Percentiles rank a stretch among this genome's conserved stretches.
phyloP scores from a whole-genome alignment of 2,797 vertebrate species.

The Mormyrus proboscirostris region DNA sequence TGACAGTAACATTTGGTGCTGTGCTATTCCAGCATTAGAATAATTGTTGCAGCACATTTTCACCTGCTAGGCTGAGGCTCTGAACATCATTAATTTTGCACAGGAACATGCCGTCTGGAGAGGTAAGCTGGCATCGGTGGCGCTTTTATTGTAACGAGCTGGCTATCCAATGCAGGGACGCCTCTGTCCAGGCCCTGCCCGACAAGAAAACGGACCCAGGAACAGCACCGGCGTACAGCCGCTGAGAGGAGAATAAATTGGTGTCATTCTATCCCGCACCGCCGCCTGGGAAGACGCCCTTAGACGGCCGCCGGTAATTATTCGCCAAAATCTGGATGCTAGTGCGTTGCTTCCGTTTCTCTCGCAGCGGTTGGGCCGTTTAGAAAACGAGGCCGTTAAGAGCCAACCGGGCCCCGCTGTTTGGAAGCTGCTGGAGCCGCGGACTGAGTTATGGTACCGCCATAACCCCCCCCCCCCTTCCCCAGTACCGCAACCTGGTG shows the following conservation, averaged over 20 bases:
- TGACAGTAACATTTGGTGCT: slow-evolving; percentile 94
- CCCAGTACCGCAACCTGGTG: not conserved
- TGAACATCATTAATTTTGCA: slow-evolving; percentile 67
- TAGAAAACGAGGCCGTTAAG: not conserved
- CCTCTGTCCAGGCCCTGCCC: slow-evolving; percentile 25
- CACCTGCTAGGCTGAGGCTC: slow-evolving; percentile 66
- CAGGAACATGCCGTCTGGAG: slow-evolving; percentile 50
- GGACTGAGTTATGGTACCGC: not conserved
- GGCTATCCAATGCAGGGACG: slow-evolving; percentile 26
- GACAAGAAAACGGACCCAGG: slow-evolving; percentile 7
- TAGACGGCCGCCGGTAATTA: not conserved
- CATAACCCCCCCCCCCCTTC: not conserved
- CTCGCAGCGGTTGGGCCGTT: not conserved
- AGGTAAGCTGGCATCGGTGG: slow-evolving; percentile 42
- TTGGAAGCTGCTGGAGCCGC: not conserved
- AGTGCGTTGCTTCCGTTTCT: slow-evolving; percentile 7
- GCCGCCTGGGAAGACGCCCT: not conserved
- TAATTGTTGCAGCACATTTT: slow-evolving; percentile 69
- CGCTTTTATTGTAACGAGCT: slow-evolving; percentile 26
- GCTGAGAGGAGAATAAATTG: slow-evolving; percentile 14
- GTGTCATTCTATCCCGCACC: not conserved
- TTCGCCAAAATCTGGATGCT: not conserved
- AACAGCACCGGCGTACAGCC: not conserved
- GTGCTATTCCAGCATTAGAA: slow-evolving; percentile 77
- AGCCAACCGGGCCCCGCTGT: not conserved